A percentile compares a stretch with the other conserved stretches of the same genome.
Evolutionary conservation across 2,888 invertebrate species (phyloP).

Genomic region (Idaea aversata): DNA sequence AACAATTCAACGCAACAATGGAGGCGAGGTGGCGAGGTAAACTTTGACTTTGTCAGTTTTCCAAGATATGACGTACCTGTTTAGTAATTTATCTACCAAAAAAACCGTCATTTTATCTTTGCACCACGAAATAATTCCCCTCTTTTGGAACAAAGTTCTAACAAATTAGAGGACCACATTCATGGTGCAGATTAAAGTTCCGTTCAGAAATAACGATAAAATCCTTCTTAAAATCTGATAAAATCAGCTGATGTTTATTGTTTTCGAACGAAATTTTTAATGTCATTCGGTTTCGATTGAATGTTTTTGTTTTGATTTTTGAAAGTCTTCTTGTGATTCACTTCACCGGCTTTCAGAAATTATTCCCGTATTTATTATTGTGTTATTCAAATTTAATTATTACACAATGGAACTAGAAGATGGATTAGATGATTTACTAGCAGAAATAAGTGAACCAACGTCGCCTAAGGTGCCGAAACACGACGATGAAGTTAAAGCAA

Average conservation of each 20-base stretch:
- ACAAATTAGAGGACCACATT: not conserved
- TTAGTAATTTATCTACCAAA: not conserved
- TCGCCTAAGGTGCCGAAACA: constrained; percentile 60
- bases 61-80: not conserved
- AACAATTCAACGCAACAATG: not conserved
- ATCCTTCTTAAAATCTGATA: too few relatives aligned
- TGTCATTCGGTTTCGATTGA: not conserved
- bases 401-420: constrained; percentile 66
- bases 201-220: not conserved
- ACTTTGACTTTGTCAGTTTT: not conserved
- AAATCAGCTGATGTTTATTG: not conserved
- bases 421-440: constrained; percentile 69
- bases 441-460: constrained; percentile 67
- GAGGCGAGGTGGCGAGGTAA: not conserved
- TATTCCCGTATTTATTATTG: not conserved
- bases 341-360: not conserved
- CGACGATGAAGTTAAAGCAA: constrained; percentile 37
- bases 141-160: not conserved
- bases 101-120: not conserved
- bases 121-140: not conserved
- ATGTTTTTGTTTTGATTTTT: not conserved
- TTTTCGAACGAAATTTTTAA: not conserved
- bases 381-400: not conserved
- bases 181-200: not conserved
- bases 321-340: not conserved